These are phyloP conservation scores for Drosophila colorata DNA, from an alignment of 2,888 invertebrate species.

Conservation along the genomic window DNA sequence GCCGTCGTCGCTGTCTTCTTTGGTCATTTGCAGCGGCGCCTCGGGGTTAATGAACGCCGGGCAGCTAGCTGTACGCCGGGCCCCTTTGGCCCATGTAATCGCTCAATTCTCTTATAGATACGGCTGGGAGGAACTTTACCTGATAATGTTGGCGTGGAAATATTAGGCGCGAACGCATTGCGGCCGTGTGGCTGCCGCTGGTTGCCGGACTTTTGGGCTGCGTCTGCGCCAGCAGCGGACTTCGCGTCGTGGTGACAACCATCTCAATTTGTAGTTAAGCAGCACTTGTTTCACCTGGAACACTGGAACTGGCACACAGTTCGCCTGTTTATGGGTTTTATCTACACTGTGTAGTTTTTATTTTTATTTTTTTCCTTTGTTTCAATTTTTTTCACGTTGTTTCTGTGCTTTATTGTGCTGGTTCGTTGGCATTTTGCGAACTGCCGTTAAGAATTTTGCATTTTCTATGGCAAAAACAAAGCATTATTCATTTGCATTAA, in stretches of 20 bases:
- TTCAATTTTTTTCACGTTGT: conserved; percentile 37
- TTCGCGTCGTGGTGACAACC: conserved; percentile 84
- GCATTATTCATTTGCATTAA: conserved; percentile 57
- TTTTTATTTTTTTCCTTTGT: conserved; percentile 4
- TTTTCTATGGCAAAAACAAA: conserved; percentile 36
- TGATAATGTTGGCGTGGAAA: conserved; percentile 83
- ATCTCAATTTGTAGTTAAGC: conserved; percentile 45
- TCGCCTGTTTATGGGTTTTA: conserved; percentile 4
- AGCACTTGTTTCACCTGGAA: conserved; percentile 19
- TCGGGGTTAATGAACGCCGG: conserved; percentile 70
- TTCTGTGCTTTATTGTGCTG: conserved; percentile 13
- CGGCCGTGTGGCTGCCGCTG: conserved; percentile 66
- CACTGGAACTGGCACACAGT: conserved; percentile 7
- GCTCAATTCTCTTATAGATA: conserved; percentile 15
- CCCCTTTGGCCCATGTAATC: conserved; percentile 23
- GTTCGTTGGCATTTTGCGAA: conserved; percentile 62
- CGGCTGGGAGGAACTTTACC: conserved; percentile 43
- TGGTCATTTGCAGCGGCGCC: conserved; percentile 65
- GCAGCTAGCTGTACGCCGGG: not conserved
- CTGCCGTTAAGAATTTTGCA: conserved; percentile 32
- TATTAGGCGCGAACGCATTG: conserved; percentile 81
- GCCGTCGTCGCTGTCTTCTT: conserved; percentile 26
- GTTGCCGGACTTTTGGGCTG: conserved; percentile 64
- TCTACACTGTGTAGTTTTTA: not conserved
- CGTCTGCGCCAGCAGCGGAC: conserved; percentile 77